Evolutionary conservation across 2,888 invertebrate species (phyloP).

Genomic region (Anodontia alba): DNA sequence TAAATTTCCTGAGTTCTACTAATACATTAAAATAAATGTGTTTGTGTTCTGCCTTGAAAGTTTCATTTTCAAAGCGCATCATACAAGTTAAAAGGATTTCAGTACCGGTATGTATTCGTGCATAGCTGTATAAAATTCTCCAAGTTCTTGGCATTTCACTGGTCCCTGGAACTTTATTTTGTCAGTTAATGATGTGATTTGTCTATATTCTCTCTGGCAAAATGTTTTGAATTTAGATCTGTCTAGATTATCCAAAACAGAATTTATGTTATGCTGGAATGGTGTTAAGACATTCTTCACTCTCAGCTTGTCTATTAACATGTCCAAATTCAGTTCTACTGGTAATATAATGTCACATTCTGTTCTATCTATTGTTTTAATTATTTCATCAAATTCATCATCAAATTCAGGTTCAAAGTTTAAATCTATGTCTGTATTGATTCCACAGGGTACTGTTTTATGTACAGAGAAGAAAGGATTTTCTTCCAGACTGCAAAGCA

Average conservation of each 20-base stretch:
- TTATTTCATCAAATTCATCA: slow-evolving; percentile 32
- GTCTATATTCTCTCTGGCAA: slow-evolving; percentile 23
- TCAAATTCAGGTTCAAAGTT: slow-evolving; percentile 25
- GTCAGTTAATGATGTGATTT: slow-evolving; percentile 23
- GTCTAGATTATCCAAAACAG: slow-evolving; percentile 18
- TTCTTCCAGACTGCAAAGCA: slow-evolving; percentile 16
- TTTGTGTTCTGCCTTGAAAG: slow-evolving; percentile 21
- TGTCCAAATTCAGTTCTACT: slow-evolving; percentile 16
- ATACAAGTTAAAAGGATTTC: slow-evolving; percentile 25
- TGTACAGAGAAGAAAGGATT: neutral
- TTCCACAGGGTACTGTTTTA: neutral
- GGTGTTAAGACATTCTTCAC: slow-evolving; percentile 16
- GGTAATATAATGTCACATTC: slow-evolving; percentile 23
- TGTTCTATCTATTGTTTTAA: slow-evolving; percentile 14
- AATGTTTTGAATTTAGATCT: slow-evolving; percentile 12
- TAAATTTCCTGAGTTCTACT: slow-evolving; percentile 27
- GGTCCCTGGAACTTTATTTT: slow-evolving; percentile 25
- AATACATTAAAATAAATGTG: slow-evolving; percentile 35
- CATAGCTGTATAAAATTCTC: slow-evolving; percentile 19
- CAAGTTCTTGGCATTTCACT: slow-evolving; percentile 26
- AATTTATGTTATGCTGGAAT: slow-evolving; percentile 27
- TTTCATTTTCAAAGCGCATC: slow-evolving; percentile 31
- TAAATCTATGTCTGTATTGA: slow-evolving; percentile 21
- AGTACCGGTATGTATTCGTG: slow-evolving; percentile 28
- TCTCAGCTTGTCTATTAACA: slow-evolving; percentile 25